phyloP scores from a whole-genome alignment of 35 echinoderm and acorn worm genomes.

The Ophiothrix spiculata region DNA sequence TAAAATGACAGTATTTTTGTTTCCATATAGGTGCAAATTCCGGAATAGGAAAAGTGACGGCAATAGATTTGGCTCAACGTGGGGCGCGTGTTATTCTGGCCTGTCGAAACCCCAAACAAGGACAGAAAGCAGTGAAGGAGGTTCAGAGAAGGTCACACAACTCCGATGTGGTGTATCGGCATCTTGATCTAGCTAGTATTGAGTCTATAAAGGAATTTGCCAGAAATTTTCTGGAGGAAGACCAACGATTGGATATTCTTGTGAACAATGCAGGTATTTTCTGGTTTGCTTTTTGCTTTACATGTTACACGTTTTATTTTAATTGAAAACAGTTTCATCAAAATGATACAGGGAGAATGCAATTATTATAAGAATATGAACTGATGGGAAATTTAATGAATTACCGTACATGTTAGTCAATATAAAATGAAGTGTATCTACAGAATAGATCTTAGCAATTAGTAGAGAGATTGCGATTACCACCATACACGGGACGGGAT shows the following conservation, averaged over 20 bases:
- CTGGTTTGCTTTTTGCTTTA: too few relatives aligned
- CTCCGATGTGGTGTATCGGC: constrained; percentile 49
- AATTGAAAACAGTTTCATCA: too few relatives aligned
- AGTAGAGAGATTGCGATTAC: too few relatives aligned
- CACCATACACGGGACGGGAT: too few relatives aligned
- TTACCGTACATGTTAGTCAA: too few relatives aligned
- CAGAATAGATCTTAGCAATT: too few relatives aligned
- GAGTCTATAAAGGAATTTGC: constrained; percentile 66
- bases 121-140: constrained; percentile 38
- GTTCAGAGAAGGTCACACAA: constrained; percentile 43
- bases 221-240: constrained; percentile 31
- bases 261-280: constrained; percentile 76
- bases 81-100: constrained; percentile 76
- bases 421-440: too few relatives aligned
- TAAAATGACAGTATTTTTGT: too few relatives aligned
- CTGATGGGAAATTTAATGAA: too few relatives aligned
- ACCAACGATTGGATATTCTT: constrained; percentile 66
- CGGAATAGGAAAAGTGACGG: constrained; percentile 74
- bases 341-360: too few relatives aligned
- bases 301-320: too few relatives aligned
- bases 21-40: constrained; percentile 55
- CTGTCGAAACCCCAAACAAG: constrained; percentile 64
- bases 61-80: constrained; percentile 59
- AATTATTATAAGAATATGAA: too few relatives aligned
- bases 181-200: constrained; percentile 67